Evolutionary conservation across 2,797 vertebrate genomes (phyloP).

Genomic region (Sus cebifrons): DNA sequence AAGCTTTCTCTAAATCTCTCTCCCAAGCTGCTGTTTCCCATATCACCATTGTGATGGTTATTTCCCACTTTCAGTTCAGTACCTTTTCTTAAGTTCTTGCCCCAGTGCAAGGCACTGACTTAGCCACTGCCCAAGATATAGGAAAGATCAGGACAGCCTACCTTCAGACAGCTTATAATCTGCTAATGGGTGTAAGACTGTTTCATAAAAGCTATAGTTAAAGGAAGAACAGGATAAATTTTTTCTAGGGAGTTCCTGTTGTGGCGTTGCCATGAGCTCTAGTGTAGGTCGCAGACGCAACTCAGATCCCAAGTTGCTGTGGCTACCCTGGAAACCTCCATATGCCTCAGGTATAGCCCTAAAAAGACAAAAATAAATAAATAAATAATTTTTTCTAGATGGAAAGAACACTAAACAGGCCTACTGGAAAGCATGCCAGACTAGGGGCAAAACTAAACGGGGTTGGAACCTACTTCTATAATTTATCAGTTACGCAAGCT

Average conservation of each 20-base stretch:
- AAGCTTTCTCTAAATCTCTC: neutral
- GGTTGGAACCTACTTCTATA: neutral
- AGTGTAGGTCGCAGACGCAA: too few relatives aligned
- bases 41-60: neutral
- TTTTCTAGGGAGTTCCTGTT: too few relatives aligned
- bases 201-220: slow-evolving; percentile 4
- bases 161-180: neutral
- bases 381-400: neutral
- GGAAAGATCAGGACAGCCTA: neutral
- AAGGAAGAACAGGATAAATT: neutral
- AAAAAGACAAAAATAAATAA: too few relatives aligned
- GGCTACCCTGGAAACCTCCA: too few relatives aligned
- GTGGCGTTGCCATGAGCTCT: too few relatives aligned
- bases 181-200: neutral
- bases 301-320: too few relatives aligned
- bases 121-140: neutral
- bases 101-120: neutral
- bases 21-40: neutral
- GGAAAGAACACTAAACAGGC: neutral
- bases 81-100: neutral
- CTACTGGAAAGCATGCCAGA: neutral
- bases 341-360: too few relatives aligned
- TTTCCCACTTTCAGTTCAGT: neutral
- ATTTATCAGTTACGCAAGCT: neutral
- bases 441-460: slow-evolving; percentile 18